Evolutionary conservation across 1,140 invertebrate genomes (phyloP), one percentile per base, ranked within the genome.

Genomic region (Caenorhabditis inopinata): DNA sequence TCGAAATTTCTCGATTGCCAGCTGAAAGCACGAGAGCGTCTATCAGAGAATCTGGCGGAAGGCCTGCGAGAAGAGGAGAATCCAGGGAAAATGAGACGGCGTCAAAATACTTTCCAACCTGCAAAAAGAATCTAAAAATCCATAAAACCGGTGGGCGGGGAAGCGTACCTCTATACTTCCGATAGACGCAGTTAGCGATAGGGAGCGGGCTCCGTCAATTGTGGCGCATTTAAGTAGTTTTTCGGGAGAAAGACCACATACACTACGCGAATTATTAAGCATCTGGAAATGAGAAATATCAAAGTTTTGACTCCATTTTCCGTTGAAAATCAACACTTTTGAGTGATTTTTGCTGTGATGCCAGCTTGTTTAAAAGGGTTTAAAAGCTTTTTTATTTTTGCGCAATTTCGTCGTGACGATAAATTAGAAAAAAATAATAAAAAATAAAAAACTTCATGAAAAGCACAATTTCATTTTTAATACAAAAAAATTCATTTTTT

Each of bases 211-310:
- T 46, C 85, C 86, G 62, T 83, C 86, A 18, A 51, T 74, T 25
- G 86, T 87, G 0, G 81, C 85, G 23, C 81, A 80, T 45, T 83
- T 29, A 5, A 88, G n/a, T 12, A 87, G 68, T 38, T 87, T 84
- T 21, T 53, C 32, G 2, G 86, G 87, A 38, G 80, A 62, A 4
- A 87, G 77, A 18, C 49, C 51, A 25, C 81, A 81, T 18, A 79
- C 78, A 75, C 85, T 87, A 74, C 86, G 62, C 2, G 62, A 83
- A 49, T 88, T 87, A 21, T 83, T 76, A 29, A 80, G 78, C 83
- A 85, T 86, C 87, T 87, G 45, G 76, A 84, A 51, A 12, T 18
- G 21, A 18, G 25, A 35, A 46, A 25, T 27, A 25, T n/a, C 0
- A 73, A 62, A 45, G 0, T 25, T 32, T 12, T 9, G 14, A 16